These are phyloP conservation scores for Catotricha subobsoleta DNA, from an alignment of 2,888 invertebrate species.

Conservation along the genomic window DNA sequence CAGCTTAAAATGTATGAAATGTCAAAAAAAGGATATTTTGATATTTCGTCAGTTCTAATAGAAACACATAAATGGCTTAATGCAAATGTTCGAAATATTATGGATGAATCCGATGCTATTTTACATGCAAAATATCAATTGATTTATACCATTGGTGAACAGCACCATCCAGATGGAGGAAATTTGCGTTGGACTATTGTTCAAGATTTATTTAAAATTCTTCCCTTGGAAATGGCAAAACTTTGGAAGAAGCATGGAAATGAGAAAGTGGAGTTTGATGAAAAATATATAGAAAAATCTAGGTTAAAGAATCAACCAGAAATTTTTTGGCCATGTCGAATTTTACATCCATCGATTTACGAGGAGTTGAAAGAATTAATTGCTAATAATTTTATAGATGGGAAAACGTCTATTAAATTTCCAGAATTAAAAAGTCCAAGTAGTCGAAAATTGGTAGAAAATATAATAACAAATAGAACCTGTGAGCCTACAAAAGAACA, in stretches of 20 bases:
- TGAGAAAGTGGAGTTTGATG: conserved; percentile 2
- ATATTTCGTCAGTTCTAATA: background rate
- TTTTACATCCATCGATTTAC: background rate
- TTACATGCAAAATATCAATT: conserved; percentile 2
- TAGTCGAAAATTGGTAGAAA: too few relatives aligned
- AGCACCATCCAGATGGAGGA: background rate
- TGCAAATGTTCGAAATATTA: background rate
- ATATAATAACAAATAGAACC: too few relatives aligned
- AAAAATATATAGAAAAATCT: background rate
- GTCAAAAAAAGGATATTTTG: background rate
- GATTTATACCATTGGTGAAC: background rate
- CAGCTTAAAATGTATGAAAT: conserved; percentile 3
- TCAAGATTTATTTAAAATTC: background rate
- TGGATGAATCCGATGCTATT: conserved; percentile 5
- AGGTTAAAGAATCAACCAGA: background rate
- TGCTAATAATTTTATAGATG: conserved; percentile 1
- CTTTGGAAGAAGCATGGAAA: background rate
- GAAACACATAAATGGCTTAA: conserved; percentile 1
- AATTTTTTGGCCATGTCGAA: conserved; percentile 4
- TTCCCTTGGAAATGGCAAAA: background rate
- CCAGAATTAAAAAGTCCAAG: background rate
- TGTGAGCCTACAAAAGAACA: too few relatives aligned
- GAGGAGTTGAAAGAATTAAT: background rate
- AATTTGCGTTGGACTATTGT: background rate
- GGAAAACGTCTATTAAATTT: background rate